Conservation (phyloP, 2,888 invertebrate species). For the Spodoptera picta region DNA sequence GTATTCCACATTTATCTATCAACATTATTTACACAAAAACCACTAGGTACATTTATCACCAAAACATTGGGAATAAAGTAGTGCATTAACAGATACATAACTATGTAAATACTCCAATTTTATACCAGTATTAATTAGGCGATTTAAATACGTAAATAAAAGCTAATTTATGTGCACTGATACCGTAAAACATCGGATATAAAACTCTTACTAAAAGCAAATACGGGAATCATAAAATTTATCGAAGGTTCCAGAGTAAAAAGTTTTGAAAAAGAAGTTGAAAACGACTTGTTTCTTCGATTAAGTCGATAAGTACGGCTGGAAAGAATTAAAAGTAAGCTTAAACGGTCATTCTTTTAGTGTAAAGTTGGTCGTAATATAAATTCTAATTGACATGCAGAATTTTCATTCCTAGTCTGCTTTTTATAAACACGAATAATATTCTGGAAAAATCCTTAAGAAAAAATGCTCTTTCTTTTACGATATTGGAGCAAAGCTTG, state of each 20-base stretch:
- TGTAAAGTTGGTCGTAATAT: not conserved
- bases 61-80: constrained; percentile 25
- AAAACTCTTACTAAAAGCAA: constrained; percentile 44
- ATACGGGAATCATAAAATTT: constrained; percentile 35
- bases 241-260: constrained; percentile 33
- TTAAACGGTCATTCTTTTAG: constrained; percentile 12
- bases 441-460: not conserved
- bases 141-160: constrained; percentile 49
- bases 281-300: constrained; percentile 31
- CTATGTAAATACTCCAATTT: constrained; percentile 34
- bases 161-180: constrained; percentile 45
- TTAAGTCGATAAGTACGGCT: constrained; percentile 12
- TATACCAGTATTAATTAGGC: constrained; percentile 47
- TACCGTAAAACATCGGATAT: constrained; percentile 42
- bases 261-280: constrained; percentile 27
- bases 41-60: constrained; percentile 12
- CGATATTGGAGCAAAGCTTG: constrained; percentile 11
- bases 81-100: constrained; percentile 17
- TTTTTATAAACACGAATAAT: constrained; percentile 1
- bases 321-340: constrained; percentile 1
- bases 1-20: not conserved
- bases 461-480: constrained; percentile 31
- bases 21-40: constrained; percentile 8
- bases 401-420: too few species aligned
- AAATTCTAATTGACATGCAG: not conserved